Base-by-base conservation (phyloP, 2,888 invertebrate genomes). In the Dicranocentrus wangi region DNA sequence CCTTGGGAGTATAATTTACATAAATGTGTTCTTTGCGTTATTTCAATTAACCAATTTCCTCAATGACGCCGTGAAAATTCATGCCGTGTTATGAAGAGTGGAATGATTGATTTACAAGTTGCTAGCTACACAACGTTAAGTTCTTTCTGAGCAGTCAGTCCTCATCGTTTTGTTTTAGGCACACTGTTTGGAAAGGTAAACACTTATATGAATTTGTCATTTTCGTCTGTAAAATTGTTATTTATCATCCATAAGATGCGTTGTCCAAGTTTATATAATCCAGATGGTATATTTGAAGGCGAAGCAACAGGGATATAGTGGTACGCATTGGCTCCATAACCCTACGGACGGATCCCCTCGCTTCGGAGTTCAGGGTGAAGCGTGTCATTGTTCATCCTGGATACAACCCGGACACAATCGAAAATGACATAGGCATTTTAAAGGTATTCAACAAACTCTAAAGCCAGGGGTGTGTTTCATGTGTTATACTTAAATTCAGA, bases 271-370 rank as follows among this genome's bases (percentile, higher is more conserved):
- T 10, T 47, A 47, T 47, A 55, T 21, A 23, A n/a, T n/a, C 21
- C 25, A 25, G 2, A 19, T 51, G 17, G 2, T 17, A 47, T n/a
- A 2, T 23, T 15, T 47, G 3, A 32, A 84, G 85, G 32, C 79
- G 85, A 7, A 65, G 55, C 21, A 81, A 76, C 51, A 76, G 73
- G 19, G 84, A 85, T 47, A 81, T 86, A 19, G 63, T 83, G 0
- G 76, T 86, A n/a, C 79, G 86, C 25, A 60, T 86, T 60, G 86
- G 86, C 1, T 84, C 86, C 1, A 84, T 84, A 47, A 82, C 85
- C 5, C 65, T 86, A 1, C 69, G 77, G 19, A 68, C 53, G 17
- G 84, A 83, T 58, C 72, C 61, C 1, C 27, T 73, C 7, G 82
- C 83, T 13, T 70, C 79, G n/a, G 84, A 83, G 47, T 75, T 78